Conservation (phyloP, 2,797 vertebrate genomes). For the Orestias chungarensis region DNA sequence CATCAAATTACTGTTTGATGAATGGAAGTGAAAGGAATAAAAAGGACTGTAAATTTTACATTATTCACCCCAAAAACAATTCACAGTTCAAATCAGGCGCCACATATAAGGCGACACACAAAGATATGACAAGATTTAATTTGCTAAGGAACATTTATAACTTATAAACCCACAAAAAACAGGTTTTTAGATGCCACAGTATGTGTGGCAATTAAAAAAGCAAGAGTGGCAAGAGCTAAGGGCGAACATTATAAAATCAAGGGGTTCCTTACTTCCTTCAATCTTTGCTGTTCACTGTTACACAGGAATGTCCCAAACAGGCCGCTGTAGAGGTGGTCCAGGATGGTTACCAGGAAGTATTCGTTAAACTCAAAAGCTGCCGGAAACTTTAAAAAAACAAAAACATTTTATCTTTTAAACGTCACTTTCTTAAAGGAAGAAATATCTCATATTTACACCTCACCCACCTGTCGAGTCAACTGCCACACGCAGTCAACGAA, state of each 20-base stretch:
- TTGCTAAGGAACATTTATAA: too few relatives aligned
- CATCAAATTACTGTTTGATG: background rate
- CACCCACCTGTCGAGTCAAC: conserved; percentile 92
- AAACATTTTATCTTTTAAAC: conserved; percentile 21
- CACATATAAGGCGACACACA: background rate
- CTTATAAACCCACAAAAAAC: background rate
- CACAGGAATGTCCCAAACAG: conserved; percentile 96
- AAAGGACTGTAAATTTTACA: background rate
- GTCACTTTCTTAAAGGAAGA: background rate
- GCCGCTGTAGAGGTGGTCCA: conserved; percentile 98
- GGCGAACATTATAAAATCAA: too few relatives aligned
- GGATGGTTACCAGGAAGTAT: conserved; percentile 92
- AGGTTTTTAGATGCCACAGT: background rate
- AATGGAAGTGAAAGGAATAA: background rate
- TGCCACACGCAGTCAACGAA: conserved; percentile 99
- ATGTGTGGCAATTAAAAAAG: background rate
- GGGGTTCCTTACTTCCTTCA: conserved; percentile 85
- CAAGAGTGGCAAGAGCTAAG: background rate
- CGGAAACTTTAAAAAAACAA: conserved; percentile 84
- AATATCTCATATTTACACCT: background rate
- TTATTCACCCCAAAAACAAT: background rate
- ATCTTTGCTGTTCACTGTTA: conserved; percentile 93
- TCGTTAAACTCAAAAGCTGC: conserved; percentile 98
- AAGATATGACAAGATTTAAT: background rate
- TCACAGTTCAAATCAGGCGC: background rate